phyloP scores from a whole-genome alignment of 2,797 vertebrate genomes.

The Pseudochirops cupreus region DNA sequence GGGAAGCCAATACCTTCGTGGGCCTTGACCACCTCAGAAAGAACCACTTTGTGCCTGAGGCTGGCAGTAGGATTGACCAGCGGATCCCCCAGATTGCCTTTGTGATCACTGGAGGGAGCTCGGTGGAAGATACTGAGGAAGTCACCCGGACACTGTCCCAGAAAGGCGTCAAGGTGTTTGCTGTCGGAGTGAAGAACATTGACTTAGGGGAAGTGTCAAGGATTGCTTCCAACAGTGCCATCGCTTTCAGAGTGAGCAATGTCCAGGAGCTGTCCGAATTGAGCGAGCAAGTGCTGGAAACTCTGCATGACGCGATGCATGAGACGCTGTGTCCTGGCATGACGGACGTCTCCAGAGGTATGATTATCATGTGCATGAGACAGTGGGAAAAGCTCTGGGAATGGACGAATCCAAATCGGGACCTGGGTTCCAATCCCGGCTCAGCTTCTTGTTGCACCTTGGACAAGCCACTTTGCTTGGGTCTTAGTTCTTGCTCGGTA shows the following conservation, averaged over 20 bases:
- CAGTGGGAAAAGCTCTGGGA: background rate
- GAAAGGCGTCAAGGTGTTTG: slow-evolving; percentile 91
- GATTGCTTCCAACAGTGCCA: slow-evolving; percentile 90
- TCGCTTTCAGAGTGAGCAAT: slow-evolving; percentile 88
- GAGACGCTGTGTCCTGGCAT: slow-evolving; percentile 88
- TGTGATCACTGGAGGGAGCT: slow-evolving; percentile 91
- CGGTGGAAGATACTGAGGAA: slow-evolving; percentile 89
- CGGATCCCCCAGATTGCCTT: slow-evolving; percentile 95
- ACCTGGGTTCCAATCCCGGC: background rate
- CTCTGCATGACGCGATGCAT: slow-evolving; percentile 90
- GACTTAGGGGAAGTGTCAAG: slow-evolving; percentile 88
- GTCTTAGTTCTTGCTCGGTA: background rate
- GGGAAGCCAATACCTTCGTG: slow-evolving; percentile 89
- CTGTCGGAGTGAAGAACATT: slow-evolving; percentile 90
- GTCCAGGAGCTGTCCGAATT: slow-evolving; percentile 91
- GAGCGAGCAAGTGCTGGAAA: slow-evolving; percentile 93
- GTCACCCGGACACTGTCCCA: slow-evolving; percentile 89
- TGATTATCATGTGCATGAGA: accelerated
- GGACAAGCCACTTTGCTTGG: background rate
- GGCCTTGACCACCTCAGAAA: slow-evolving; percentile 91
- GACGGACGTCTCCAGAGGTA: slow-evolving; percentile 86
- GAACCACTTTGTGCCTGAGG: slow-evolving; percentile 92
- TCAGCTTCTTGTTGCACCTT: background rate
- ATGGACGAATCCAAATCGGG: background rate
- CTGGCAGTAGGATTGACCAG: slow-evolving; percentile 92